These are phyloP conservation scores for Altica lythri DNA, from an alignment of 2,888 invertebrate species.

Conservation along the genomic window DNA sequence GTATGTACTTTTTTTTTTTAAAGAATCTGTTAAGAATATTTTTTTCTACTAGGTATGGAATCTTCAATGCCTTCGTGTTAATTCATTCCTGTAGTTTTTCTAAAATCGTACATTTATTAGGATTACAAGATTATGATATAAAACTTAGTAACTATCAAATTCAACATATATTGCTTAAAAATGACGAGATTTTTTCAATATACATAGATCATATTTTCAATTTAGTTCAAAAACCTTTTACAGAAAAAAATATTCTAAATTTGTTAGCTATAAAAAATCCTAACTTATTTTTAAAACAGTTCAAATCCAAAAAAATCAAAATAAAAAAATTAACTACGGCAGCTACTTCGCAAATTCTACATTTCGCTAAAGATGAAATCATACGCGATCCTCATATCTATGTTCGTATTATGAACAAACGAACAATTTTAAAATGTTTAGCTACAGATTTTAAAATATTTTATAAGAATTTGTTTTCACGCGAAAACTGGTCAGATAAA, in stretches of 20 bases:
- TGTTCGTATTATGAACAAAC: slow-evolving; percentile 15
- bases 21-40: slow-evolving; percentile 10
- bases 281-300: slow-evolving; percentile 25
- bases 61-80: slow-evolving; percentile 29
- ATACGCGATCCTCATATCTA: slow-evolving; percentile 17
- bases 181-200: slow-evolving; percentile 27
- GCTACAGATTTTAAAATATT: slow-evolving; percentile 19
- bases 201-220: slow-evolving; percentile 30
- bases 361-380: slow-evolving; percentile 19
- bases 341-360: slow-evolving; percentile 19
- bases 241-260: slow-evolving; percentile 21
- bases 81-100: slow-evolving; percentile 33
- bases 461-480: slow-evolving; percentile 21
- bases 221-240: slow-evolving; percentile 9
- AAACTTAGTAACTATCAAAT: slow-evolving; percentile 32
- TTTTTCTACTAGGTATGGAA: slow-evolving; percentile 37
- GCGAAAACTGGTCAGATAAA: no score
- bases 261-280: slow-evolving; percentile 26
- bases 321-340: slow-evolving; percentile 19
- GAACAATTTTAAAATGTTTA: slow-evolving; percentile 16
- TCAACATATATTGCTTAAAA: slow-evolving; percentile 32
- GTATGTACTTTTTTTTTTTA: slow-evolving; percentile 23
- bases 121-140: slow-evolving; percentile 17
- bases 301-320: not conserved
- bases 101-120: no score